Percentiles rank a stretch among this genome's conserved stretches.
Evolutionary conservation across 1,140 invertebrate genomes (phyloP).

Genomic region (Odontomachus brunneus): DNA sequence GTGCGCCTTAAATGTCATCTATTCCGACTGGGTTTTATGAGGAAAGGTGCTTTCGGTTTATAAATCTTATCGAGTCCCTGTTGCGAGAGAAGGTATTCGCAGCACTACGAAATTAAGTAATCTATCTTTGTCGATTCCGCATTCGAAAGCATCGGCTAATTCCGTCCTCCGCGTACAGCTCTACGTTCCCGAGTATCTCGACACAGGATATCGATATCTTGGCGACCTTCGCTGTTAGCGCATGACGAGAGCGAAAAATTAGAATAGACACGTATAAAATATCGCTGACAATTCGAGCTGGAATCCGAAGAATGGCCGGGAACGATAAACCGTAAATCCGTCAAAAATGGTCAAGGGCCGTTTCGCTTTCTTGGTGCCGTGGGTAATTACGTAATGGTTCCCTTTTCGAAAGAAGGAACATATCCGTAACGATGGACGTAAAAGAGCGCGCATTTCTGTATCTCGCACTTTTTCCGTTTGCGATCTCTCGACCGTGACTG

Average conservation of each 20-base stretch:
- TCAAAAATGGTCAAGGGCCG: constrained; percentile 1
- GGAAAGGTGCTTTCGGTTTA: neutral
- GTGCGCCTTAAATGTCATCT: neutral
- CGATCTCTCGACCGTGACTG: neutral
- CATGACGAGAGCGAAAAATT: neutral
- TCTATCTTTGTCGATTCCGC: neutral
- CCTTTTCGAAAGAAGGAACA: neutral
- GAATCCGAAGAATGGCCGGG: constrained; percentile 9
- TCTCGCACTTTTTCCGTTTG: neutral
- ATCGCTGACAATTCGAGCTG: neutral
- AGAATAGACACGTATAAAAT: neutral
- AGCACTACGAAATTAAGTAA: neutral
- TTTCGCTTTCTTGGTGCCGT: neutral
- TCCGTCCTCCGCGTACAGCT: neutral
- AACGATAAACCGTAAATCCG: neutral
- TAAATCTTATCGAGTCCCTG: neutral
- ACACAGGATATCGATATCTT: constrained; percentile 9
- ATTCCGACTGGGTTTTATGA: neutral
- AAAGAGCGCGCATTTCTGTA: neutral
- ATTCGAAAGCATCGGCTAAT: neutral
- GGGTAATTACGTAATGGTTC: constrained; percentile 52
- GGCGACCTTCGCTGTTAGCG: no score
- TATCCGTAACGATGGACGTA: constrained; percentile 14
- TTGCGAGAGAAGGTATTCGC: constrained; percentile 8
- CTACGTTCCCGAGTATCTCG: neutral